A percentile compares a stretch with the other conserved stretches of the same genome.
Evolutionary conservation across 2,113 vertebrate genomes (phyloP).

Genomic region (Panthera uncia): DNA sequence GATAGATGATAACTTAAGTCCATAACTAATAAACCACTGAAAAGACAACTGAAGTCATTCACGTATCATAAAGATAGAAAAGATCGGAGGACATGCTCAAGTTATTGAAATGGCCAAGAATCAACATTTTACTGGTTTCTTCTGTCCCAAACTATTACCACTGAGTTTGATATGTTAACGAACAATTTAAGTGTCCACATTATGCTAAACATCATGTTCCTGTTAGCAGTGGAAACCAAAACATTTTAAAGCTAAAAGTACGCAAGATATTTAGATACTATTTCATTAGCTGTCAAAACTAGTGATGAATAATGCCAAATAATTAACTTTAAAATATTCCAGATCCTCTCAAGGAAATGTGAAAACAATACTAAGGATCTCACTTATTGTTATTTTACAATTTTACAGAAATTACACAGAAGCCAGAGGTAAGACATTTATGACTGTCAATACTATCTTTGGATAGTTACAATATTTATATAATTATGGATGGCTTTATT

Average conservation of each 20-base stretch:
- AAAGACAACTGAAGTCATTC: background rate
- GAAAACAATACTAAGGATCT: conserved; percentile 61
- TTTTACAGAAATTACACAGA: conserved; percentile 66
- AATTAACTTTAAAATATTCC: conserved; percentile 70
- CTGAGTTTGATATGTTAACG: background rate
- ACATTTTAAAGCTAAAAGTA: conserved; percentile 55
- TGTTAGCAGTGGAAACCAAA: conserved; percentile 59
- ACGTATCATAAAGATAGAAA: background rate
- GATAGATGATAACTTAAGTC: background rate
- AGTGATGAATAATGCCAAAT: conserved; percentile 36
- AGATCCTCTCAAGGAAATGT: conserved; percentile 73
- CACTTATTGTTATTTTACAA: conserved; percentile 47
- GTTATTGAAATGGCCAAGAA: conserved; percentile 3
- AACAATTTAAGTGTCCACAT: background rate
- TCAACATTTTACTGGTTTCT: conserved; percentile 51
- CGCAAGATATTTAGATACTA: conserved; percentile 17
- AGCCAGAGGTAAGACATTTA: conserved; percentile 50
- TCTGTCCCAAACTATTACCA: conserved; percentile 16
- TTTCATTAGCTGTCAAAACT: conserved; percentile 46
- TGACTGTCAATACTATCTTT: conserved; percentile 53
- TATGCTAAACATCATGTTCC: conserved; percentile 7
- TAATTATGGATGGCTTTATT: conserved; percentile 62
- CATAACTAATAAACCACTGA: background rate
- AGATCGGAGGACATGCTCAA: background rate
- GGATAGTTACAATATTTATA: conserved; percentile 46